phyloP scores from a whole-genome alignment of 2,888 invertebrate species.

The Prenolepis imparis region DNA sequence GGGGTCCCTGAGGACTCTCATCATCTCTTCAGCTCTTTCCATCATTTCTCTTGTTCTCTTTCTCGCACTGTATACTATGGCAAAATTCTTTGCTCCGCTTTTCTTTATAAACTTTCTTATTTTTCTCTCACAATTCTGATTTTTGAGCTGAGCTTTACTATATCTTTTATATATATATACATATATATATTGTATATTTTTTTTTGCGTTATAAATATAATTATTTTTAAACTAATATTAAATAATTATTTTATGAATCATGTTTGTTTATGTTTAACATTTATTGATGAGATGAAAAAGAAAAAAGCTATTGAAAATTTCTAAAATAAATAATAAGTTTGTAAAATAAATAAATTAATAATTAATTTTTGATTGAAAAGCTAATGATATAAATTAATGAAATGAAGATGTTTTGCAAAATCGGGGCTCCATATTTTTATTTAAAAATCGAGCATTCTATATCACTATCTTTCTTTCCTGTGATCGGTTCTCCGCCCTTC shows the following conservation, averaged over 20 bases:
- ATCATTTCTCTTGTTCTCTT: constrained; percentile 28
- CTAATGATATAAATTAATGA: not conserved
- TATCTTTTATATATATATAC: not conserved
- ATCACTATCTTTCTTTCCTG: constrained; percentile 59
- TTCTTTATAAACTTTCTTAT: constrained; percentile 25
- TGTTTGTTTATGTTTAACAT: not conserved
- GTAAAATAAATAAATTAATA: not conserved
- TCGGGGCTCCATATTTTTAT: constrained; percentile 24
- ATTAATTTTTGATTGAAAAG: not conserved
- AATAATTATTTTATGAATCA: constrained; percentile 1
- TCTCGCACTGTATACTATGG: not conserved
- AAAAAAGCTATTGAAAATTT: not conserved
- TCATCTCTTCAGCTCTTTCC: constrained; percentile 58
- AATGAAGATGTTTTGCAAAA: not conserved
- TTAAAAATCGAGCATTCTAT: constrained; percentile 67
- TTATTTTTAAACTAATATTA: not conserved
- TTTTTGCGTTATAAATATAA: not conserved
- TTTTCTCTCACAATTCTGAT: constrained; percentile 13
- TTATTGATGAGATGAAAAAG: not conserved
- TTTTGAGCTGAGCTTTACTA: not conserved
- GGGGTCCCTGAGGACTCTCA: constrained; percentile 63
- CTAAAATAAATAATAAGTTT: constrained; percentile 1
- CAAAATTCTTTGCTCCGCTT: not conserved
- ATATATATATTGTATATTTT: no score
- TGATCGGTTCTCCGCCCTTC: constrained; percentile 73